Conservation (phyloP, 1,140 invertebrate species). For the Cyphomyrmex costatus region DNA sequence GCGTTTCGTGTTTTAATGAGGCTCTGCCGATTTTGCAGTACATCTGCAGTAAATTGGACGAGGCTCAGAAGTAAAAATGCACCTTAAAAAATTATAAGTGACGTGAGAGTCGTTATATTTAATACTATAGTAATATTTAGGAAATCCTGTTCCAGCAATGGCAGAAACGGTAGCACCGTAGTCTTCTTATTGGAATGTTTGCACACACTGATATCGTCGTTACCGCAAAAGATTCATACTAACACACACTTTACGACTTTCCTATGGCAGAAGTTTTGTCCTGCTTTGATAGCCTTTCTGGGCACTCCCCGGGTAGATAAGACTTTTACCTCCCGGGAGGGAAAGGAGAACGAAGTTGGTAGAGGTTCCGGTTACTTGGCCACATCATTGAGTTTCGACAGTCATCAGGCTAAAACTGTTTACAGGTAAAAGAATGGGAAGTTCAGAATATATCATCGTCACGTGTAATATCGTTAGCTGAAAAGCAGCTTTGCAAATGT, state of each 20-base stretch:
- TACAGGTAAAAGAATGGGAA: slow-evolving; percentile 90
- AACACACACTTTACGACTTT: slow-evolving; percentile 95
- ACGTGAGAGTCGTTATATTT: background rate
- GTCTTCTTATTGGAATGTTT: slow-evolving; percentile 95
- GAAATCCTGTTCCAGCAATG: slow-evolving; percentile 84
- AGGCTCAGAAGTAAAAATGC: slow-evolving; percentile 90
- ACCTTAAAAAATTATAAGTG: background rate
- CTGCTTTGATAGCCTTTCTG: slow-evolving; percentile 94
- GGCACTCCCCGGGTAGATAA: slow-evolving; percentile 93
- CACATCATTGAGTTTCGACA: slow-evolving; percentile 91
- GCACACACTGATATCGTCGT: slow-evolving; percentile 93
- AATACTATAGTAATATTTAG: slow-evolving; percentile 76
- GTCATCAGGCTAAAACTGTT: slow-evolving; percentile 93
- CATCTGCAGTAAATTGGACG: slow-evolving; percentile 94
- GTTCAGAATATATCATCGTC: background rate
- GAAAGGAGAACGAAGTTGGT: slow-evolving; percentile 88
- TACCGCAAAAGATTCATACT: slow-evolving; percentile 93
- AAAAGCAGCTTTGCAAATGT: too few relatives aligned
- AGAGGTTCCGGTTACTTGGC: slow-evolving; percentile 91
- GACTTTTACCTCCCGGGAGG: slow-evolving; percentile 90
- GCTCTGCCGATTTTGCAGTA: slow-evolving; percentile 96
- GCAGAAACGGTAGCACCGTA: slow-evolving; percentile 89
- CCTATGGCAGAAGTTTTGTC: slow-evolving; percentile 97
- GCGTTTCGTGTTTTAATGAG: slow-evolving; percentile 95
- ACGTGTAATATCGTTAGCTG: background rate